Evolutionary conservation across 2,888 invertebrate genomes (phyloP), one percentile per base, ranked within the genome.

Genomic region (Taenaris catops): DNA sequence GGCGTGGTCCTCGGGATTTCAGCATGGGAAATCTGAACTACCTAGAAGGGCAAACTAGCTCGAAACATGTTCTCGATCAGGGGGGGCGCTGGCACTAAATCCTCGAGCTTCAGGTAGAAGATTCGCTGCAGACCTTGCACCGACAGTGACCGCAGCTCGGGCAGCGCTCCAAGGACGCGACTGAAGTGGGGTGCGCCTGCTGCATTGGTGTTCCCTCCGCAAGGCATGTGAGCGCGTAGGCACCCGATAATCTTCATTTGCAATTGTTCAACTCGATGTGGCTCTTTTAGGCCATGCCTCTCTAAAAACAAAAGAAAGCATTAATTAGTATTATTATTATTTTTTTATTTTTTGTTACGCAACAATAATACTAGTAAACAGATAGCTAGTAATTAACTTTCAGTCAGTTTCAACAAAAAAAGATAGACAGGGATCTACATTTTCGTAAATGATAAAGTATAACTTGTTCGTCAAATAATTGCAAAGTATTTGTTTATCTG

Each of bases 161-260:
- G 96, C 53, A 98, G 89, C 75, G 97, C 97, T 31, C 96, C 96
- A 46, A 98, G 89, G 42, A 98, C 91, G 39, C 96, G 91, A 58
- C 97, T 97, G 89, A 98, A 96, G 84, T 97, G 97, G 63, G 97
- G 96, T 9, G 96, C 93, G 62, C 96, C 96, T 56, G 94, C 91
- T 65, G 95, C 95, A 12, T 94, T 95, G 92, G 83, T 96, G 93
- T 71, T 96, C 88, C 51, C 97, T 81, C 53, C 96, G 93, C 68
- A 95, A 8, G 97, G 97, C 66, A 97, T 97, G 86, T 99, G 98
- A 63, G 99, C 98, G 24, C 97, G 92, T 39, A 99, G 89, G 41
- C 97, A 96, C 44, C 96, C 95, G 57, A 98, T 96, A 60, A 99
- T 95, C 79, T 97, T 97, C 94, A 96, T 97, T 74, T 99, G 98